phyloP scores from a whole-genome alignment of 2,888 invertebrate genomes.

The Erebia aethiops region DNA sequence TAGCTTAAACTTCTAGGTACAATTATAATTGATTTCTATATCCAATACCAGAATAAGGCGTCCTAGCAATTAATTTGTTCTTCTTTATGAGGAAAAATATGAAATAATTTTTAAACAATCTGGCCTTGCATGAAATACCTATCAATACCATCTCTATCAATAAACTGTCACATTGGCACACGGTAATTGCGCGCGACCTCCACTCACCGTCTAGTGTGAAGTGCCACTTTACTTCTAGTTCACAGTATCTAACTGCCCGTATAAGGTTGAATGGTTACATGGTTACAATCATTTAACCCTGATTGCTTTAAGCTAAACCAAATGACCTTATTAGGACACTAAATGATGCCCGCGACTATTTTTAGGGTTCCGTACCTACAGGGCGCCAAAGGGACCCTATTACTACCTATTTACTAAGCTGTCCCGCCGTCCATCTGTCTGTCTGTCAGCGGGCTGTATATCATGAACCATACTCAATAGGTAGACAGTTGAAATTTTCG shows the following conservation, averaged over 20 bases:
- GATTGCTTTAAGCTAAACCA: not conserved
- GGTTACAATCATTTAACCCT: conserved; percentile 7
- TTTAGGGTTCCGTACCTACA: too few relatives aligned
- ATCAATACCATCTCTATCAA: not conserved
- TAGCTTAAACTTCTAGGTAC: too few relatives aligned
- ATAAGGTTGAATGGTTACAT: conserved; percentile 11
- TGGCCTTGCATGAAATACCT: not conserved
- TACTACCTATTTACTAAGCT: too few relatives aligned
- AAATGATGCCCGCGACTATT: too few relatives aligned
- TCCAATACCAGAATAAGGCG: too few relatives aligned
- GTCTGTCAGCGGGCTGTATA: too few relatives aligned
- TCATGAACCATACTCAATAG: too few relatives aligned
- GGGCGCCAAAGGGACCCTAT: too few relatives aligned
- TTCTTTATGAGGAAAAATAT: conserved; percentile 1
- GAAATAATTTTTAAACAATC: not conserved
- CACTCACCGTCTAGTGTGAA: conserved; percentile 6
- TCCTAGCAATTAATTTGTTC: not conserved
- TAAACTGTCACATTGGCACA: conserved; percentile 1
- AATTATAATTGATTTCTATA: too few relatives aligned
- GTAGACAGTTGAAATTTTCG: too few relatives aligned
- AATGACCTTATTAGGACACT: not conserved
- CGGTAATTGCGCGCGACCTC: conserved; percentile 14
- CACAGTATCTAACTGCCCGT: not conserved
- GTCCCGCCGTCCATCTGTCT: too few relatives aligned
- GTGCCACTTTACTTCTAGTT: conserved; percentile 12